phyloP scores from a whole-genome alignment of 1,140 invertebrate genomes.

The Carcinoscorpius rotundicauda region DNA sequence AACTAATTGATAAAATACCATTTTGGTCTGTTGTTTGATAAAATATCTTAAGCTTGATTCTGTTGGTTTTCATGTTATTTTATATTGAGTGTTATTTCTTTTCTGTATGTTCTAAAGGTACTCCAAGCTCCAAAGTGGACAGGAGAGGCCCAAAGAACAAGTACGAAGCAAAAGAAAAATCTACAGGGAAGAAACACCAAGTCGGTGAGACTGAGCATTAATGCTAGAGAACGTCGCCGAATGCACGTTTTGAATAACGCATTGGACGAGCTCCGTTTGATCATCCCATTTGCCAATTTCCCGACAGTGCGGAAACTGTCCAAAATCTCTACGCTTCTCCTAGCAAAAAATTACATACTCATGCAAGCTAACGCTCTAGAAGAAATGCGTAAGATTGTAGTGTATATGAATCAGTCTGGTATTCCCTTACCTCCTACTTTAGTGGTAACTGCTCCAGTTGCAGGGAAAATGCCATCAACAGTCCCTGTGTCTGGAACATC shows the following conservation, averaged over 20 bases:
- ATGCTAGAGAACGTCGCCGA: slow-evolving; percentile 78
- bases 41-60: too few relatives aligned
- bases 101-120: too few relatives aligned
- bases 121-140: too few relatives aligned
- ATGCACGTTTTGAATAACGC: slow-evolving; percentile 98
- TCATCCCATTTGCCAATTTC: slow-evolving; percentile 91
- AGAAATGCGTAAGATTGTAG: slow-evolving; percentile 57
- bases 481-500: background rate
- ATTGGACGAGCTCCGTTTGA: slow-evolving; percentile 78
- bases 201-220: slow-evolving; percentile 80
- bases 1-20: too few relatives aligned
- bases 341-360: slow-evolving; percentile 99
- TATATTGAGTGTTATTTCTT: too few relatives aligned
- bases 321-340: slow-evolving; percentile 91
- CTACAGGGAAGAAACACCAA: slow-evolving; percentile 36
- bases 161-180: too few relatives aligned
- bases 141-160: too few relatives aligned
- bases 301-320: slow-evolving; percentile 96
- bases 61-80: too few relatives aligned
- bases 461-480: slow-evolving; percentile 12
- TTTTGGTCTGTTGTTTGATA: too few relatives aligned
- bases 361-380: slow-evolving; percentile 90
- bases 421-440: slow-evolving; percentile 30
- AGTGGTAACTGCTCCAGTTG: slow-evolving; percentile 19
- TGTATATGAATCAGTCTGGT: slow-evolving; percentile 46